Conservation (phyloP, 2,113 vertebrate genomes). For the Prietella phreatophila region DNA sequence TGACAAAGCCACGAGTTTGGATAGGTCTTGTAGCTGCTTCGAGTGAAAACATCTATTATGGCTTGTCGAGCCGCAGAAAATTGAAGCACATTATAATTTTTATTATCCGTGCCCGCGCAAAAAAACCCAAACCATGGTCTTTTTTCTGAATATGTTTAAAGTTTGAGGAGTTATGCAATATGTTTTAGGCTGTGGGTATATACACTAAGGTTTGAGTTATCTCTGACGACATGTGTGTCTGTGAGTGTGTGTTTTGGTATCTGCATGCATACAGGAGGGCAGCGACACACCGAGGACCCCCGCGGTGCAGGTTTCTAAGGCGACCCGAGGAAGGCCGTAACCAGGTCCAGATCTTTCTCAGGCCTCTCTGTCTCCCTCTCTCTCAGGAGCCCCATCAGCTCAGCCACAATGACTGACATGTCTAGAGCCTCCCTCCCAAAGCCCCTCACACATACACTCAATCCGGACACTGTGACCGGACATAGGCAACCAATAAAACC, state of each 20-base stretch:
- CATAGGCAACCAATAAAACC: conserved; percentile 83
- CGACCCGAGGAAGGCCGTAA: conserved; percentile 91
- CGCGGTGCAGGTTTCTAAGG: conserved; percentile 92
- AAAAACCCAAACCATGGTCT: neutral
- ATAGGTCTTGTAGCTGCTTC: neutral
- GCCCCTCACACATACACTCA: conserved; percentile 58
- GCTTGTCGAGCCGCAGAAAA: neutral
- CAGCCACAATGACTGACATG: conserved; percentile 89
- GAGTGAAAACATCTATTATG: neutral
- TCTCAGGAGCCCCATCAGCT: conserved; percentile 66
- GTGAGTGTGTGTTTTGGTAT: conserved; percentile 47
- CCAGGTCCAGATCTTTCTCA: conserved; percentile 95
- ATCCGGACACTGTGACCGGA: conserved; percentile 74
- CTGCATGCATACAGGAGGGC: conserved; percentile 48
- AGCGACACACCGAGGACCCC: conserved; percentile 83
- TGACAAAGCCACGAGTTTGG: conserved; percentile 27
- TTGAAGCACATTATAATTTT: neutral
- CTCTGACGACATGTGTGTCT: conserved; percentile 15
- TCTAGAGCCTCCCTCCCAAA: conserved; percentile 77
- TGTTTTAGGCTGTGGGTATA: neutral
- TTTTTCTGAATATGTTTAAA: neutral
- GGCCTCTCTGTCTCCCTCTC: conserved; percentile 80
- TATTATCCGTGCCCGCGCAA: neutral
- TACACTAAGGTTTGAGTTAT: neutral
- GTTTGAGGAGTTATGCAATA: neutral